Evolutionary conservation across 2,888 invertebrate species (phyloP).

Genomic region (Synanthedon formicaeformis): DNA sequence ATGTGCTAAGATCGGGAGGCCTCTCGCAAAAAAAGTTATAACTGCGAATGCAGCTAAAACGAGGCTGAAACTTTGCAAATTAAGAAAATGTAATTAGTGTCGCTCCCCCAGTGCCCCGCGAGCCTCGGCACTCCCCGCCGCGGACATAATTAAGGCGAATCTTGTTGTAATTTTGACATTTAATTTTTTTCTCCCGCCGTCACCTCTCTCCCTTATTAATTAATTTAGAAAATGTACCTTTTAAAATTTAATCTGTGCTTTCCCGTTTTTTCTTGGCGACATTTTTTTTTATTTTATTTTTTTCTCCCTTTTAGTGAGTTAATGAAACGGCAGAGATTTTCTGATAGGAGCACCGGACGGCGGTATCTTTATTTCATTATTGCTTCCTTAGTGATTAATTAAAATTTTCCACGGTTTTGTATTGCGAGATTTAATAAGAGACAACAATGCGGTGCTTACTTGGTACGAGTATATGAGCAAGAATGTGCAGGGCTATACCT

Average conservation of each 20-base stretch:
- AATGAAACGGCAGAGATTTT: conserved; percentile 59
- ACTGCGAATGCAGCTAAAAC: conserved; percentile 19
- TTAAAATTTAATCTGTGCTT: conserved; percentile 64
- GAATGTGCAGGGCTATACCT: too few relatives aligned
- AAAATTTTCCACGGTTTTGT: neutral
- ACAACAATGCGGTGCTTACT: too few relatives aligned
- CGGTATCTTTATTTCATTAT: conserved; percentile 26
- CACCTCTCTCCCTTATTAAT: conserved; percentile 59
- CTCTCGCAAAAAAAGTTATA: conserved; percentile 22
- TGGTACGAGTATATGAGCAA: too few relatives aligned
- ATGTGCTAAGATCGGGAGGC: conserved; percentile 8
- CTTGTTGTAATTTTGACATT: conserved; percentile 70
- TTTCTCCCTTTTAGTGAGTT: conserved; percentile 22
- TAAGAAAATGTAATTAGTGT: conserved; percentile 68
- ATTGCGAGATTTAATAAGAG: too few relatives aligned
- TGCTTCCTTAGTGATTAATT: conserved; percentile 37
- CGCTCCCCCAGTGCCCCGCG: conserved; percentile 8
- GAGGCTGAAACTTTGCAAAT: conserved; percentile 57
- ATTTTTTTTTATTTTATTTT: conserved; percentile 41
- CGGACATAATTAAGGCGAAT: conserved; percentile 66
- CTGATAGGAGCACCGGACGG: conserved; percentile 29
- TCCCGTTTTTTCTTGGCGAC: conserved; percentile 40
- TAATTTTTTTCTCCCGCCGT: conserved; percentile 55
- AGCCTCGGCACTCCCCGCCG: conserved; percentile 16
- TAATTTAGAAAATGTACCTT: conserved; percentile 58